phyloP scores from a whole-genome alignment of 1,140 invertebrate species.

The Tetramorium alpestre region DNA sequence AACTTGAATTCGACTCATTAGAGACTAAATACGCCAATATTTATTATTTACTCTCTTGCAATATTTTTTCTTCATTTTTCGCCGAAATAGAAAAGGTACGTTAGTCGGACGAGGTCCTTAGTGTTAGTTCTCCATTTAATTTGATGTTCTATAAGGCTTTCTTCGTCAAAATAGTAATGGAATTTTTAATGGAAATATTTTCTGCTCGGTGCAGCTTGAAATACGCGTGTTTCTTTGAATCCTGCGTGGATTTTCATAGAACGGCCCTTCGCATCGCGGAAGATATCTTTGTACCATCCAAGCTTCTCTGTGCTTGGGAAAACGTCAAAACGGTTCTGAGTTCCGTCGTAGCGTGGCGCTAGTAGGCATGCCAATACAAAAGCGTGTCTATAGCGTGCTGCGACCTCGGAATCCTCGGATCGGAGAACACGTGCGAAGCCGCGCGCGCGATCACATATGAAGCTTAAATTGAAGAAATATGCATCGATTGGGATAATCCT shows the following conservation, averaged over 20 bases:
- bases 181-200: background rate
- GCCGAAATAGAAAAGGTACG: background rate
- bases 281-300: conserved; percentile 81
- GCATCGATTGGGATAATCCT: background rate
- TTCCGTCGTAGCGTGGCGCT: conserved; percentile 81
- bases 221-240: background rate
- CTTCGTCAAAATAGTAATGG: background rate
- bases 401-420: conserved; percentile 16
- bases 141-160: background rate
- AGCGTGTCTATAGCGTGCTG: conserved; percentile 13
- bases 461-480: background rate
- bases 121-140: background rate
- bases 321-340: conserved; percentile 80
- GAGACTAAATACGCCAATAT: background rate
- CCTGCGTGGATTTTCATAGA: background rate
- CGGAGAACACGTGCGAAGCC: conserved; percentile 16
- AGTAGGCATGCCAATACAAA: conserved; percentile 69
- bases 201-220: too few species aligned
- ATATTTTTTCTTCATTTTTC: background rate
- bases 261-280: background rate
- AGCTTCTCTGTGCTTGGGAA: conserved; percentile 67
- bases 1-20: background rate
- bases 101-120: background rate
- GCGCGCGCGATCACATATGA: background rate
- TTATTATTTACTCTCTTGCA: background rate